Conservation (phyloP, 2,797 vertebrate genomes). For the Neosilurus mollespiculum region DNA sequence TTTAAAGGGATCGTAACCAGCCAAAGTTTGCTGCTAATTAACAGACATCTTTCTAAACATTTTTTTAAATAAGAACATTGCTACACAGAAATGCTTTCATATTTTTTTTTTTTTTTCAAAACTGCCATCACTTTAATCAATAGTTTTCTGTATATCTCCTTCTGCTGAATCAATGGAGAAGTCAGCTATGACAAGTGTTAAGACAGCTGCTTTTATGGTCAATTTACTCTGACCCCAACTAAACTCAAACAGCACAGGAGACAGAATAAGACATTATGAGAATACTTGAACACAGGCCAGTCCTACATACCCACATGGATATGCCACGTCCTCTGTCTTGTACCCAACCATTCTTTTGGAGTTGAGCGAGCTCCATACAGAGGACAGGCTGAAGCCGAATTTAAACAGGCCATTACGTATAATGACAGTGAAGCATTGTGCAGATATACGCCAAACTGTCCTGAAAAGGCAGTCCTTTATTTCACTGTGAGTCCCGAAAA, state of each 20-base stretch:
- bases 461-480: slow-evolving; percentile 49
- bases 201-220: slow-evolving; percentile 11
- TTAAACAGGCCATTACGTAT: slow-evolving; percentile 55
- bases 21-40: slow-evolving; percentile 85
- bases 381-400: slow-evolving; percentile 28
- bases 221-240: slow-evolving; percentile 21
- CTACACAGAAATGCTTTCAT: not conserved
- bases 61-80: not conserved
- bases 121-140: not conserved
- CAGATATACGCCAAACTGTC: slow-evolving; percentile 32
- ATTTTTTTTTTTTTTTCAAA: not conserved
- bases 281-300: slow-evolving; percentile 1
- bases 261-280: slow-evolving; percentile 9
- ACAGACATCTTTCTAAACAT: slow-evolving; percentile 69
- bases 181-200: slow-evolving; percentile 11
- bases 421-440: slow-evolving; percentile 47
- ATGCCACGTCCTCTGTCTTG: slow-evolving; percentile 26
- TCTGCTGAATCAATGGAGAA: slow-evolving; percentile 2
- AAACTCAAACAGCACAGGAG: slow-evolving; percentile 17
- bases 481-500: slow-evolving; percentile 27
- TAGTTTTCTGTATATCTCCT: slow-evolving; percentile 11
- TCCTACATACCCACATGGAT: slow-evolving; percentile 14
- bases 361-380: not conserved
- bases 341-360: slow-evolving; percentile 17
- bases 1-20: slow-evolving; percentile 63